Percentiles rank a stretch among this genome's conserved stretches.
phyloP scores from a whole-genome alignment of 1,140 invertebrate genomes.

The Eueides isabella region DNA sequence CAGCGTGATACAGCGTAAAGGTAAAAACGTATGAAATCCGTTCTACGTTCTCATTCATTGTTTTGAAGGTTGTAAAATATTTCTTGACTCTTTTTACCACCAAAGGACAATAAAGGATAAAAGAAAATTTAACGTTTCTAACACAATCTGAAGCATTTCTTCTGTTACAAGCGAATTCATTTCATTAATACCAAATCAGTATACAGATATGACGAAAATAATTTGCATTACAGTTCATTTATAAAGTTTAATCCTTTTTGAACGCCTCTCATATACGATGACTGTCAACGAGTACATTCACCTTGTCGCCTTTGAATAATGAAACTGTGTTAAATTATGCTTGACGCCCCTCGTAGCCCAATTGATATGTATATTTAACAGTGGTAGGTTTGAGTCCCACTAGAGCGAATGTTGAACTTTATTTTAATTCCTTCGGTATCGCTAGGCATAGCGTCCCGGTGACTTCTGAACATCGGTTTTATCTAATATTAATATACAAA shows the following conservation, averaged over 20 bases:
- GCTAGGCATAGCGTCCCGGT: no score
- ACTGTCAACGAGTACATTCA: background rate
- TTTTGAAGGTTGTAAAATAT: no score
- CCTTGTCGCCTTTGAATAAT: background rate
- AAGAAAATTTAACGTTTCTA: background rate
- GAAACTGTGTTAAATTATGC: background rate
- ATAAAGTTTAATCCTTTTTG: slow-evolving; percentile 4
- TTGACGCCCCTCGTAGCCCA: background rate
- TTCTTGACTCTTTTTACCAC: no score
- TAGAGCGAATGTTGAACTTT: no score
- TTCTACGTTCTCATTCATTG: no score
- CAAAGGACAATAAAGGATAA: background rate
- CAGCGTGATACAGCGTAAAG: no score
- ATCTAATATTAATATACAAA: no score
- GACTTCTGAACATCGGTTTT: no score
- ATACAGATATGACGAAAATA: background rate
- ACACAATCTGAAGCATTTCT: background rate
- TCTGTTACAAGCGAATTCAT: background rate
- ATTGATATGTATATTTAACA: background rate
- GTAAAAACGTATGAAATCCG: no score
- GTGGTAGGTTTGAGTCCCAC: background rate
- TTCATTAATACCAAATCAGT: background rate
- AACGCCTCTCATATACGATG: background rate
- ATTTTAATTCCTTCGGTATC: no score
- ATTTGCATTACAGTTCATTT: background rate